Evolutionary conservation across 2,113 vertebrate species (phyloP).

Genomic region (Megatriorchis doriae): DNA sequence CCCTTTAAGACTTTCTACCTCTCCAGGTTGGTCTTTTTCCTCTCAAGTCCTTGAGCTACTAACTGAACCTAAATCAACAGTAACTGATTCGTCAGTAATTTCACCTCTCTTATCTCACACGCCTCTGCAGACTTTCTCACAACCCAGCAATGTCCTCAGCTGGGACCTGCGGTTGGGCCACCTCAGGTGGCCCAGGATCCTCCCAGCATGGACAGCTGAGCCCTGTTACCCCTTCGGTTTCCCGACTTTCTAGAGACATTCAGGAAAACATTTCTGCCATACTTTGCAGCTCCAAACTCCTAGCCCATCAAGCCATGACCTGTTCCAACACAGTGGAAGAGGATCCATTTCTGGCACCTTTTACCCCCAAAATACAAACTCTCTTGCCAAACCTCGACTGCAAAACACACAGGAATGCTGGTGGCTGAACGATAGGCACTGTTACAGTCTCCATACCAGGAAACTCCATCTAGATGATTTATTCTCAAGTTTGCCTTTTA

Average conservation of each 20-base stretch:
- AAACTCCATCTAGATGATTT: neutral
- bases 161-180: neutral
- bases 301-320: neutral
- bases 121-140: neutral
- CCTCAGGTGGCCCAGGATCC: neutral
- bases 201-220: neutral
- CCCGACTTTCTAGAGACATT: neutral
- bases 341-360: neutral
- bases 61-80: neutral
- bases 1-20: neutral
- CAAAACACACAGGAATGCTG: neutral
- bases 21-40: neutral
- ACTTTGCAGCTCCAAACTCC: neutral
- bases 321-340: neutral
- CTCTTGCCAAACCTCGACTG: neutral
- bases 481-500: neutral
- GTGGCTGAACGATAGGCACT: neutral
- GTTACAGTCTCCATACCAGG: neutral
- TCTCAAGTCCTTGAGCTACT: neutral
- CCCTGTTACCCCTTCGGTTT: neutral
- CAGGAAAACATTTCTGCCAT: neutral
- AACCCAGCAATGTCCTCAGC: neutral
- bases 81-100: neutral
- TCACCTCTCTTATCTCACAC: neutral
- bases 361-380: neutral